Conservation (phyloP, 2,797 vertebrate species). For the Liparis tanakae region DNA sequence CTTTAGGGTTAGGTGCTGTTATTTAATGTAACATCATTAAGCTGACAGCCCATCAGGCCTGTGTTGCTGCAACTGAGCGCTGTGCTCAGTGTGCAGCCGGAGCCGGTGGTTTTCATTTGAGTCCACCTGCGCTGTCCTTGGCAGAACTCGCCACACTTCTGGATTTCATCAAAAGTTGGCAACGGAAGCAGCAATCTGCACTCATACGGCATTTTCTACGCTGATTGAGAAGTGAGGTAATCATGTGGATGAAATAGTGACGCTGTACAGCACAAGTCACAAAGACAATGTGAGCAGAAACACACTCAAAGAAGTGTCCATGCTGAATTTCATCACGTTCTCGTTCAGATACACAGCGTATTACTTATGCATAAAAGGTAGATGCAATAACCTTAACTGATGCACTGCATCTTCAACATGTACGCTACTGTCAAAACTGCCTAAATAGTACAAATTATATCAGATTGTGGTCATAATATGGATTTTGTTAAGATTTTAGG, state of each 20-base stretch:
- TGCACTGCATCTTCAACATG: not conserved
- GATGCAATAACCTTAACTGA: not conserved
- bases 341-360: too few species aligned
- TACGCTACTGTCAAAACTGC: not conserved
- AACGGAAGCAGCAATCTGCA: slow-evolving; percentile 19
- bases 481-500: not conserved
- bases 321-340: not conserved
- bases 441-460: not conserved
- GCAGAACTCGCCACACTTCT: slow-evolving; percentile 37
- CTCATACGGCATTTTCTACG: slow-evolving; percentile 30
- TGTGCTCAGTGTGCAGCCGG: slow-evolving; percentile 11
- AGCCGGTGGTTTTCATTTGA: slow-evolving; percentile 52
- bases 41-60: slow-evolving; percentile 45
- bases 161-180: slow-evolving; percentile 61
- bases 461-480: not conserved
- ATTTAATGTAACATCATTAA: slow-evolving; percentile 49
- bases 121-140: slow-evolving; percentile 73
- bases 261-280: not conserved
- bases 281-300: not conserved
- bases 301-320: not conserved
- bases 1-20: slow-evolving; percentile 44
- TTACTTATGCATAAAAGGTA: not conserved
- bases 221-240: slow-evolving; percentile 28
- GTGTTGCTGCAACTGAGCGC: slow-evolving; percentile 17
- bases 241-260: slow-evolving; percentile 10